Evolutionary conservation across 2,113 vertebrate genomes (phyloP).

Genomic region (Irena cyanogastra): DNA sequence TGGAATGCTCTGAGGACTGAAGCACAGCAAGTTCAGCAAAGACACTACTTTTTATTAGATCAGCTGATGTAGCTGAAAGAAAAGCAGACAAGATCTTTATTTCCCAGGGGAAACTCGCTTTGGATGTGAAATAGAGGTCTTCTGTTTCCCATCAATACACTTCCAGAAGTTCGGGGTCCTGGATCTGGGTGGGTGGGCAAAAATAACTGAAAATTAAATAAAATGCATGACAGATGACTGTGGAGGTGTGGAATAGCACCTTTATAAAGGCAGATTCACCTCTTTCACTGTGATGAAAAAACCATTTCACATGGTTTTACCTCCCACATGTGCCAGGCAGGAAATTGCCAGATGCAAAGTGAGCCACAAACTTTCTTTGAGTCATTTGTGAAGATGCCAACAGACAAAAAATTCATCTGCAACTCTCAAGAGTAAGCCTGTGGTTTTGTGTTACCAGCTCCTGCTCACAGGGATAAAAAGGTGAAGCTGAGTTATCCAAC

Average conservation of each 20-base stretch:
- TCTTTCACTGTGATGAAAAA: background rate
- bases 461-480: background rate
- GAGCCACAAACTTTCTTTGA: background rate
- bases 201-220: background rate
- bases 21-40: background rate
- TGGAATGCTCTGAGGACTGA: background rate
- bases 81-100: background rate
- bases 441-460: background rate
- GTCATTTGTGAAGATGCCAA: background rate
- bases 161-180: background rate
- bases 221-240: background rate
- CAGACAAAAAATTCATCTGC: background rate
- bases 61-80: background rate
- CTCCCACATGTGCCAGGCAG: conserved; percentile 7
- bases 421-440: background rate
- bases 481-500: background rate
- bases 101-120: background rate
- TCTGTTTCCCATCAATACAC: background rate
- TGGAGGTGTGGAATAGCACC: background rate
- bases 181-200: background rate
- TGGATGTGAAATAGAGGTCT: background rate
- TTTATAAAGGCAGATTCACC: conserved; percentile 8
- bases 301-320: background rate
- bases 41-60: conserved; percentile 8
- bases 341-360: conserved; percentile 7